Conservation (phyloP, 2,888 invertebrate genomes). For the Tipula lateralis region DNA sequence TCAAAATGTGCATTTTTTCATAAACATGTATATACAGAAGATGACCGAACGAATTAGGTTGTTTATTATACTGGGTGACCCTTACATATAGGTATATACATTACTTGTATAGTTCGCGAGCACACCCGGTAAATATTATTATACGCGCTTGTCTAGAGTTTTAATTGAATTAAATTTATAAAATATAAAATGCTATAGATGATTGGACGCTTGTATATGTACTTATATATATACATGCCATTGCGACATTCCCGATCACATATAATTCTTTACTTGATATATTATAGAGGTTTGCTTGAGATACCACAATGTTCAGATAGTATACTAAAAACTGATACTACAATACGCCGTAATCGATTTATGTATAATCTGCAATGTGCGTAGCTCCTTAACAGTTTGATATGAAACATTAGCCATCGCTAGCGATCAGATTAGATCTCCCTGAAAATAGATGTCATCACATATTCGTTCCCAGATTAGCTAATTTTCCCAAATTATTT, state of each 20-base stretch:
- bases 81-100: not conserved
- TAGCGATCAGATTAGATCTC: too few relatives aligned
- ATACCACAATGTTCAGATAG: too few relatives aligned
- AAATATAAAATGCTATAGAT: not conserved
- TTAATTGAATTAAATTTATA: not conserved
- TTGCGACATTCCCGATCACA: not conserved
- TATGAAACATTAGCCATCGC: too few relatives aligned
- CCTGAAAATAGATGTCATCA: too few relatives aligned
- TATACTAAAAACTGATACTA: too few relatives aligned
- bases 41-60: not conserved
- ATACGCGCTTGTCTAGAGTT: not conserved
- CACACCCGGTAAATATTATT: not conserved
- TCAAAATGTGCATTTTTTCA: not conserved
- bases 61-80: not conserved
- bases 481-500: too few relatives aligned
- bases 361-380: too few relatives aligned
- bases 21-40: not conserved
- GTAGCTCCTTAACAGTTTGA: too few relatives aligned
- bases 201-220: not conserved
- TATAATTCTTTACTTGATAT: too few relatives aligned
- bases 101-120: not conserved
- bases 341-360: too few relatives aligned
- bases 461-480: too few relatives aligned
- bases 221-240: not conserved
- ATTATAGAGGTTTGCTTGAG: too few relatives aligned